Conservation (phyloP, 2,797 vertebrate species). For the Macropus fuliginosus region DNA sequence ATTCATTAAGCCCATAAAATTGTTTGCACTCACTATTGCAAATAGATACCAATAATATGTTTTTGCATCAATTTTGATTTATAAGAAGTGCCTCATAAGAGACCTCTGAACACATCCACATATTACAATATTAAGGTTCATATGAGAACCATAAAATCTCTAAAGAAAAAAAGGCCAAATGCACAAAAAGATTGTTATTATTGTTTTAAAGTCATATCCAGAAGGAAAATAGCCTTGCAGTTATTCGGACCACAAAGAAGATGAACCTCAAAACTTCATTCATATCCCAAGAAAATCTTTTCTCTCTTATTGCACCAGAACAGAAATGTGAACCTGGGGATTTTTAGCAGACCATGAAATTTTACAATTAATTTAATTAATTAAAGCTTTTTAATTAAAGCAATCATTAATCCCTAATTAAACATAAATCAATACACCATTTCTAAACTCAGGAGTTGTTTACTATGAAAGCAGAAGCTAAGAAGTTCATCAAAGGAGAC, state of each 20-base stretch:
- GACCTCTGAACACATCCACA: not conserved
- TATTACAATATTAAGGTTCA: conserved; percentile 5
- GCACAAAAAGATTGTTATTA: not conserved
- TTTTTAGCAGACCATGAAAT: conserved; percentile 55
- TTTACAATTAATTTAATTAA: conserved; percentile 58
- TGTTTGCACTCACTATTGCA: not conserved
- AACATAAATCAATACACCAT: conserved; percentile 61
- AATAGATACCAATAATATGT: not conserved
- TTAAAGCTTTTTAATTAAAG: conserved; percentile 59
- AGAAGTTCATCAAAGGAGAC: not conserved
- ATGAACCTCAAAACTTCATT: not conserved
- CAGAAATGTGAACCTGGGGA: conserved; percentile 16
- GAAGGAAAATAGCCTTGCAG: not conserved
- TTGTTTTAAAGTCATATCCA: not conserved
- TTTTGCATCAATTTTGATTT: conserved; percentile 37
- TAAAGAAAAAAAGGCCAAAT: not conserved
- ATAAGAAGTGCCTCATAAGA: not conserved
- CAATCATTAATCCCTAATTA: conserved; percentile 56
- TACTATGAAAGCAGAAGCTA: not conserved
- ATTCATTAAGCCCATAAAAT: conserved; percentile 9
- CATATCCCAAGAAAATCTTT: not conserved
- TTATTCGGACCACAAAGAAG: not conserved
- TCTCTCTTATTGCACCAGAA: conserved; percentile 24
- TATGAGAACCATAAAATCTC: not conserved
- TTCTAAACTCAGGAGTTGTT: conserved; percentile 47